Conservation (phyloP, 2,888 invertebrate species). For the Parnassius mnemosyne region DNA sequence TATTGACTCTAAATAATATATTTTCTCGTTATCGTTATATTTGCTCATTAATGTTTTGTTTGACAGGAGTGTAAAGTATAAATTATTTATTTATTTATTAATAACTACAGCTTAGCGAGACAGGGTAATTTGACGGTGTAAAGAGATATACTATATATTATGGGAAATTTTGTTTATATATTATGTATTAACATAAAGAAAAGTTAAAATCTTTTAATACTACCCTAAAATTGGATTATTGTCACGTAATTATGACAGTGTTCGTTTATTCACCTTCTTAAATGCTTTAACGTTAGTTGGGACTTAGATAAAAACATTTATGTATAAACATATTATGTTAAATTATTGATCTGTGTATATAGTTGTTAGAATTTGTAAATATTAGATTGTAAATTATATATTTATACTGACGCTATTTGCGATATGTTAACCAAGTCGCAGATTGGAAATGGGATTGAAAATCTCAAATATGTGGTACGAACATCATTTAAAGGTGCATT, state of each 20-base stretch:
- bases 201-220: conserved; percentile 3
- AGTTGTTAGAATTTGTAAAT: conserved; percentile 73
- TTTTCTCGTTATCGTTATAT: conserved; percentile 24
- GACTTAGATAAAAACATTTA: conserved; percentile 55
- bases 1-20: conserved; percentile 23
- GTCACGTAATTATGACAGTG: conserved; percentile 45
- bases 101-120: conserved; percentile 34
- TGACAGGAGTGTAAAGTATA: conserved; percentile 17
- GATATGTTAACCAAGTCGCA: conserved; percentile 44
- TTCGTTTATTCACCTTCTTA: conserved; percentile 75
- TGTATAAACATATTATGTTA: conserved; percentile 46
- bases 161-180: conserved; percentile 15
- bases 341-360: conserved; percentile 76
- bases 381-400: conserved; percentile 58
- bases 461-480: conserved; percentile 40
- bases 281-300: conserved; percentile 75
- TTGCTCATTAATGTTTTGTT: conserved; percentile 25
- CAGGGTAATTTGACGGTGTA: conserved; percentile 37
- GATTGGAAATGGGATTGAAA: conserved; percentile 42
- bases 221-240: conserved; percentile 4
- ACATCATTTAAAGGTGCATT: conserved; percentile 47
- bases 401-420: conserved; percentile 46
- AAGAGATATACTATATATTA: conserved; percentile 19
- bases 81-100: conserved; percentile 21
- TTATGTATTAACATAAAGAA: conserved; percentile 10